phyloP scores from a whole-genome alignment of 1,140 invertebrate genomes.

The Zaprionus ghesquierei region DNA sequence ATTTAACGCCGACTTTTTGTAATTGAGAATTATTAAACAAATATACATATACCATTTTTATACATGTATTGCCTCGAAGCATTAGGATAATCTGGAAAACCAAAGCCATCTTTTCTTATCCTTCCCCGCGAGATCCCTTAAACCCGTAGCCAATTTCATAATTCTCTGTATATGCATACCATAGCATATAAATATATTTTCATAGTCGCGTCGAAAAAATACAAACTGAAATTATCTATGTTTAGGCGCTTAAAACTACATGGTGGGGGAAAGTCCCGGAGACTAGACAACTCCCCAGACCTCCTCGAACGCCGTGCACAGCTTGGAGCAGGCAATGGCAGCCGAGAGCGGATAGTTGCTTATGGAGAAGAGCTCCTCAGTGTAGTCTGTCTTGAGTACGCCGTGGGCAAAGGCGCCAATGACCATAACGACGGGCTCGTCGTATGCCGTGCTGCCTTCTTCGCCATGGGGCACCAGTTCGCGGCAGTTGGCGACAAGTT shows the following conservation, averaged over 20 bases:
- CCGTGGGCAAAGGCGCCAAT: constrained; percentile 99
- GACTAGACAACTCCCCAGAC: constrained; percentile 89
- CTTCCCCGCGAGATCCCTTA: too few species aligned
- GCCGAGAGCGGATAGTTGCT: constrained; percentile 98
- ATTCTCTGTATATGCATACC: background rate
- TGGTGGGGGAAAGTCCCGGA: background rate
- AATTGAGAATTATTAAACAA: constrained; percentile 62
- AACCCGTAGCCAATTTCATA: too few species aligned
- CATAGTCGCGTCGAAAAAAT: background rate
- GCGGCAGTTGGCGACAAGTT: constrained; percentile 89
- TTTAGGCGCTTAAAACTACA: constrained; percentile 5
- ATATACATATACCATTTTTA: constrained; percentile 20
- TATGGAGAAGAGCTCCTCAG: constrained; percentile 95
- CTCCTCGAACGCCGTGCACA: constrained; percentile 99
- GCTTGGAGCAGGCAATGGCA: constrained; percentile 97
- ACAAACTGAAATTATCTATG: background rate
- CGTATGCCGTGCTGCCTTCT: constrained; percentile 80
- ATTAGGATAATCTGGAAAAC: background rate
- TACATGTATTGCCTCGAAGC: background rate
- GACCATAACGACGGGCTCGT: constrained; percentile 94
- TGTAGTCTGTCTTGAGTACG: constrained; percentile 94
- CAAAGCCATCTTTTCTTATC: too few species aligned
- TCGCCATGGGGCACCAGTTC: constrained; percentile 89
- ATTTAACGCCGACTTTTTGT: constrained; percentile 57
- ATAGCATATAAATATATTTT: background rate